phyloP scores from a whole-genome alignment of 2,113 vertebrate species.

The Antigone vipio region DNA sequence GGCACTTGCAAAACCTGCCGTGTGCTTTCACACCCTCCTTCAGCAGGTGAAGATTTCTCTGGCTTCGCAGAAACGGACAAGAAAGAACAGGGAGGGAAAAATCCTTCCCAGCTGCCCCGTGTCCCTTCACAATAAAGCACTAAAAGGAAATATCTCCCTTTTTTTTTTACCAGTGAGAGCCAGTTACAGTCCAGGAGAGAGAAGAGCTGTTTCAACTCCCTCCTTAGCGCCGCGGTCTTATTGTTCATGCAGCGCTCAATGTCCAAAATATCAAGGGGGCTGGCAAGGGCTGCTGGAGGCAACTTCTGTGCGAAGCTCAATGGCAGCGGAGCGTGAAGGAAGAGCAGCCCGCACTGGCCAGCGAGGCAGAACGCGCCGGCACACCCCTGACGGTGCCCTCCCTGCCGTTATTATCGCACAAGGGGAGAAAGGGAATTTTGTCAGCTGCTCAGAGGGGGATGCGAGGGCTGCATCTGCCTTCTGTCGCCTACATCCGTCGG shows the following conservation, averaged over 20 bases:
- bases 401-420: background rate
- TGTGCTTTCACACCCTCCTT: background rate
- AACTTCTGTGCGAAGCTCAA: background rate
- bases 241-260: background rate
- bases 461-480: background rate
- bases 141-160: background rate
- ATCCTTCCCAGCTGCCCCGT: background rate
- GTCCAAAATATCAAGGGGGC: background rate
- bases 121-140: background rate
- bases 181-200: accelerated
- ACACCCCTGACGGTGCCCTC: background rate
- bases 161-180: background rate
- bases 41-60: background rate
- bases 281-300: conserved; percentile 29
- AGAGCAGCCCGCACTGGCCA: background rate
- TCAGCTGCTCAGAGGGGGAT: background rate
- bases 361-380: background rate
- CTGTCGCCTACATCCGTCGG: background rate
- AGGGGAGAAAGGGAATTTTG: background rate
- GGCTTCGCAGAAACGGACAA: accelerated
- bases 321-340: background rate
- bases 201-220: background rate
- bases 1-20: background rate
- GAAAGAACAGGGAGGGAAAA: background rate
- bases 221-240: accelerated